phyloP scores from a whole-genome alignment of 2,797 vertebrate genomes.

The Pipistrellus nathusii region DNA sequence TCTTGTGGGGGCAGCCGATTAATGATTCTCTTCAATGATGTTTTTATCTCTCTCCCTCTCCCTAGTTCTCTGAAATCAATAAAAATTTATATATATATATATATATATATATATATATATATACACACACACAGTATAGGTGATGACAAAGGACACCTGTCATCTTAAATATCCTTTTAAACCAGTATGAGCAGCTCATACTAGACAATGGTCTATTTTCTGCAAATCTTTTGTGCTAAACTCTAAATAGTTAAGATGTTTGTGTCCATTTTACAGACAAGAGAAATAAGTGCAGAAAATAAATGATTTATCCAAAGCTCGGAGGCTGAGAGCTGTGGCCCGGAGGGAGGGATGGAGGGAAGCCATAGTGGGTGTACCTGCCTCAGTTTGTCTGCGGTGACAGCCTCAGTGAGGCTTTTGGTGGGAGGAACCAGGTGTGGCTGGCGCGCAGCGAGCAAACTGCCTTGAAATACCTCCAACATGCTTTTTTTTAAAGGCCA shows the following conservation, averaged over 20 bases:
- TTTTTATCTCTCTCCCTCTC: too few relatives aligned
- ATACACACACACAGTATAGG: fast-evolving
- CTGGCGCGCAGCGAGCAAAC: fast-evolving
- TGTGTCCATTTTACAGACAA: neutral
- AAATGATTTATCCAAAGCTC: neutral
- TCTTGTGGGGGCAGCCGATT: too few relatives aligned
- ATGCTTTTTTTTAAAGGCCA: neutral
- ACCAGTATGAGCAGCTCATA: neutral
- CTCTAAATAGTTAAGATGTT: neutral
- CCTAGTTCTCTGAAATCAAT: too few relatives aligned
- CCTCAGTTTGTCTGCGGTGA: neutral
- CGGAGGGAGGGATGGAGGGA: neutral
- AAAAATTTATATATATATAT: too few relatives aligned
- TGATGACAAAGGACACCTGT: neutral
- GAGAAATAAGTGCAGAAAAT: neutral
- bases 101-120: too few relatives aligned
- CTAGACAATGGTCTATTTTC: neutral
- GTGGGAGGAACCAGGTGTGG: neutral
- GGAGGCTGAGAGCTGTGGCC: neutral
- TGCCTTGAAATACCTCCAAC: neutral
- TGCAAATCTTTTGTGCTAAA: neutral
- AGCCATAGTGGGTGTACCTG: neutral
- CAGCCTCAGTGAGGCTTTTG: neutral
- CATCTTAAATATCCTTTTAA: neutral
- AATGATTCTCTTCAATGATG: too few relatives aligned